Evolutionary conservation across 2,797 vertebrate genomes (phyloP).

Genomic region (Gallinago solitaria): DNA sequence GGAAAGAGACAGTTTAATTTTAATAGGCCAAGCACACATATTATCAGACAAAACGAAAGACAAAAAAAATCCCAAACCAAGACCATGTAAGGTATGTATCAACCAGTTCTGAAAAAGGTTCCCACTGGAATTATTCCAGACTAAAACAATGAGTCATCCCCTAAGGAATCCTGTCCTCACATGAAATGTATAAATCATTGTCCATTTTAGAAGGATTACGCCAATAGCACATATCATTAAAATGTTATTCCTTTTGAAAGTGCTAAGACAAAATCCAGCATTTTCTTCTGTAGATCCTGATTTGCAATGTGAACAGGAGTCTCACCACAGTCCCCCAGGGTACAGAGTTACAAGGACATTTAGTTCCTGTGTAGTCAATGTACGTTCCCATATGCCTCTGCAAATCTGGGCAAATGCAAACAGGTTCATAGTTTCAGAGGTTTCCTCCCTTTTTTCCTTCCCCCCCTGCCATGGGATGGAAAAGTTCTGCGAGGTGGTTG

Average conservation of each 20-base stretch:
- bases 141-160: constrained; percentile 75
- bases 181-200: constrained; percentile 80
- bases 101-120: constrained; percentile 72
- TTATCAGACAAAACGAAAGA: constrained; percentile 45
- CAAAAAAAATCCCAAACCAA: constrained; percentile 29
- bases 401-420: background rate
- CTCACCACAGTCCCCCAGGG: background rate
- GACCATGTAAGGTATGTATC: constrained; percentile 79
- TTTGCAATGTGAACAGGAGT: background rate
- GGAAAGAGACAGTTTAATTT: constrained; percentile 57
- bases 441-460: background rate
- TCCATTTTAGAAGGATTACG: constrained; percentile 73
- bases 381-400: constrained; percentile 2
- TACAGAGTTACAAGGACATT: constrained; percentile 14
- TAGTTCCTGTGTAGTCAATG: background rate
- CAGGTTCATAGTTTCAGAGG: background rate
- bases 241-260: constrained; percentile 75
- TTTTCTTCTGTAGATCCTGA: constrained; percentile 11
- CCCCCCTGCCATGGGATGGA: background rate
- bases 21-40: constrained; percentile 64
- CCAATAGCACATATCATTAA: constrained; percentile 75
- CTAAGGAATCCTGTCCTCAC: constrained; percentile 77
- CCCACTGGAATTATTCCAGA: constrained; percentile 77
- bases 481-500: background rate
- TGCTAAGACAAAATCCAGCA: constrained; percentile 60